Evolutionary conservation across 2,113 vertebrate species (phyloP).

Genomic region (Acanthisitta chloris): DNA sequence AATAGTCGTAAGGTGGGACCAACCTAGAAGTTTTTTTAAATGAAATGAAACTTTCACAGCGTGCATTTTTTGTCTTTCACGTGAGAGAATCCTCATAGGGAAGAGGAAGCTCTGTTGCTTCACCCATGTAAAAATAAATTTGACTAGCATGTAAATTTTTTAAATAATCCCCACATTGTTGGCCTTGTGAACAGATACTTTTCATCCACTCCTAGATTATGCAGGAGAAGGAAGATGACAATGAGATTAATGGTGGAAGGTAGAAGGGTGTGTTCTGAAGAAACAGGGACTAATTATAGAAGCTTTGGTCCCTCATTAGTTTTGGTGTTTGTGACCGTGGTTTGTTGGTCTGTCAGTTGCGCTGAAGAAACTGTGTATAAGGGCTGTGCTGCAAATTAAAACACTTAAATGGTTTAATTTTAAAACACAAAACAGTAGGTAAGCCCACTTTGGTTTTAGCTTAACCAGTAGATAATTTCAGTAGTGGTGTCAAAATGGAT

Average conservation of each 20-base stretch:
- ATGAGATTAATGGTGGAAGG: background rate
- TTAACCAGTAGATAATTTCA: background rate
- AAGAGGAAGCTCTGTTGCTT: conserved; percentile 31
- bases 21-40: background rate
- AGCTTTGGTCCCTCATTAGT: background rate
- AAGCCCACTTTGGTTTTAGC: background rate
- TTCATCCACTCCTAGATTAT: background rate
- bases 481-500: background rate
- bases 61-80: background rate
- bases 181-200: background rate
- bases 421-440: background rate
- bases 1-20: background rate
- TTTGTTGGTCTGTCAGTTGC: background rate
- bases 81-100: background rate
- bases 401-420: background rate
- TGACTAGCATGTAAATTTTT: conserved; percentile 28
- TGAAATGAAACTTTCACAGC: background rate
- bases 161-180: background rate
- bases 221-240: background rate
- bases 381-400: background rate
- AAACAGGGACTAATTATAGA: background rate
- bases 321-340: background rate
- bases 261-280: background rate
- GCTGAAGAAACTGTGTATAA: background rate
- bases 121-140: conserved; percentile 19